phyloP scores from a whole-genome alignment of 1,140 invertebrate genomes.

The Drosophila repleta region DNA sequence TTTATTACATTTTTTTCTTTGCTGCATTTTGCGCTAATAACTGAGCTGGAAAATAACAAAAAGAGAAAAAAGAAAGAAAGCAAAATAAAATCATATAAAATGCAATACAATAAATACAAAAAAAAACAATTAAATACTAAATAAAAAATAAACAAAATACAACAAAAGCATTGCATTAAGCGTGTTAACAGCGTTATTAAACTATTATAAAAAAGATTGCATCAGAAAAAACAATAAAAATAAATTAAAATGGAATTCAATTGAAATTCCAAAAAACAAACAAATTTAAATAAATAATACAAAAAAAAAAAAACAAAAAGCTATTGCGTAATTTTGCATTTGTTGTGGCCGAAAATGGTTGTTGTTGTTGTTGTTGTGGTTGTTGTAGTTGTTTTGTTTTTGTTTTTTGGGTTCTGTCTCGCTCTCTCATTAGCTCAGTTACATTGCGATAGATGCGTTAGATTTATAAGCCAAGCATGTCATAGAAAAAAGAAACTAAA shows the following conservation, averaged over 20 bases:
- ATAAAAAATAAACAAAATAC: constrained; percentile 43
- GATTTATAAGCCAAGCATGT: constrained; percentile 81
- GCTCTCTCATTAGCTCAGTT: constrained; percentile 55
- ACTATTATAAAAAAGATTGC: constrained; percentile 39
- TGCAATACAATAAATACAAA: constrained; percentile 52
- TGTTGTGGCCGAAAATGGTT: constrained; percentile 61
- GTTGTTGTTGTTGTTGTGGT: constrained; percentile 37
- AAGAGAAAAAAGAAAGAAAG: constrained; percentile 40
- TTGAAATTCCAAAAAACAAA: constrained; percentile 57
- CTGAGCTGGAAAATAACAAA: constrained; percentile 75
- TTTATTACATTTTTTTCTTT: constrained; percentile 72
- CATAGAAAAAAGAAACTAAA: constrained; percentile 83
- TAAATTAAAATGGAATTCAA: constrained; percentile 56
- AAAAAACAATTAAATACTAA: constrained; percentile 43
- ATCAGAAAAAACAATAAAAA: constrained; percentile 46
- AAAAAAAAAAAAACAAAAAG: constrained; percentile 49
- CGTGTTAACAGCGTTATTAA: constrained; percentile 71
- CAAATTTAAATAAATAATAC: constrained; percentile 28
- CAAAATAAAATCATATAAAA: constrained; percentile 52
- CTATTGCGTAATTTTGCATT: constrained; percentile 77
- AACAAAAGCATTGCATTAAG: constrained; percentile 57
- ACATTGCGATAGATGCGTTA: constrained; percentile 76
- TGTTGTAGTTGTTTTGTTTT: constrained; percentile 20
- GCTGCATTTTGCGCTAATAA: constrained; percentile 60
- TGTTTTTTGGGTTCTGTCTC: constrained; percentile 33